Evolutionary conservation across 1,140 invertebrate genomes (phyloP).

Genomic region (Chrysomallon squamiferum): DNA sequence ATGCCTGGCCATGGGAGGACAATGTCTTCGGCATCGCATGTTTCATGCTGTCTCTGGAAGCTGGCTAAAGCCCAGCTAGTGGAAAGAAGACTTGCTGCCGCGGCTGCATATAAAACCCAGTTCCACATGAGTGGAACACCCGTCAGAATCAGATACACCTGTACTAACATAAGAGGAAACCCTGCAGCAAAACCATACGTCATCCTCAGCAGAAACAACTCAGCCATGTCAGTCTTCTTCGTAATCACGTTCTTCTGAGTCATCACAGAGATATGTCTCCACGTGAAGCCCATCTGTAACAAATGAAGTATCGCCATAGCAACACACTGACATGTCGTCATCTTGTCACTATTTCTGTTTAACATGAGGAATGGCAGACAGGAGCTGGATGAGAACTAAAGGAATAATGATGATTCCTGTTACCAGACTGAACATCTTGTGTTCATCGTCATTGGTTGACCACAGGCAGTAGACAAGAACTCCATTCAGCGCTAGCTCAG

Average conservation of each 20-base stretch:
- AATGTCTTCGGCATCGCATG: constrained; percentile 80
- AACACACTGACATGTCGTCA: constrained; percentile 23
- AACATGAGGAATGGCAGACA: constrained; percentile 46
- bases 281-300: constrained; percentile 82
- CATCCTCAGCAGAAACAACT: constrained; percentile 79
- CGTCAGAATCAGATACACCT: constrained; percentile 74
- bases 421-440: constrained; percentile 42
- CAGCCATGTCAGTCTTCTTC: constrained; percentile 83
- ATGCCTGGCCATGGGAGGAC: constrained; percentile 89
- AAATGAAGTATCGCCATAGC: constrained; percentile 72
- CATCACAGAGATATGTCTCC: constrained; percentile 87
- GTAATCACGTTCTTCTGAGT: constrained; percentile 82
- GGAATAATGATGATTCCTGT: constrained; percentile 43
- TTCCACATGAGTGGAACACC: constrained; percentile 61
- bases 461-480: constrained; percentile 20
- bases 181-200: constrained; percentile 88
- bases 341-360: constrained; percentile 29
- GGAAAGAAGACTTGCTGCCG: constrained; percentile 79
- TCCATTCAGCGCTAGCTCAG: constrained; percentile 35
- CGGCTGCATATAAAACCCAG: constrained; percentile 81
- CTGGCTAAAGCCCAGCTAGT: constrained; percentile 90
- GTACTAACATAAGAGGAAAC: constrained; percentile 84
- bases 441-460: constrained; percentile 1
- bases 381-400: constrained; percentile 41
- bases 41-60: constrained; percentile 78